Evolutionary conservation across 2,888 invertebrate genomes (phyloP).

Genomic region (Mellilla xanthometata): DNA sequence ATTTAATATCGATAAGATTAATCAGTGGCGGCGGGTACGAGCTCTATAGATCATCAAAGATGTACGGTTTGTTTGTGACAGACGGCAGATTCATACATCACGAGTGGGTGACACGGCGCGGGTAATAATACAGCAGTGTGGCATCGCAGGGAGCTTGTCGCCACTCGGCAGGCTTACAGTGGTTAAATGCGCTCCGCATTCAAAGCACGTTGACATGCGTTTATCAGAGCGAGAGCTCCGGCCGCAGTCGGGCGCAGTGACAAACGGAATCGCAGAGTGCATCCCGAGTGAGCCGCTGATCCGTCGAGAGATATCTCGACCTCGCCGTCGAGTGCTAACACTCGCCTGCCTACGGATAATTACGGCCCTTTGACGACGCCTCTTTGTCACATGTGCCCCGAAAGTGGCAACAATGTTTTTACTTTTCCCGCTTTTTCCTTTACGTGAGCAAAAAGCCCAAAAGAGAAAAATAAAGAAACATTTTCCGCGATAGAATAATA

Average conservation of each 20-base stretch:
- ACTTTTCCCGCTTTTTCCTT: constrained; percentile 34
- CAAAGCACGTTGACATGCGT: constrained; percentile 77
- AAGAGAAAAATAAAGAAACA: constrained; percentile 18
- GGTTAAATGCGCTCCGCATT: constrained; percentile 62
- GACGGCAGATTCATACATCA: constrained; percentile 29
- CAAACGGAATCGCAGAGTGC: constrained; percentile 81
- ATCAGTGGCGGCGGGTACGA: constrained; percentile 6
- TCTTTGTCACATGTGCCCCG: constrained; percentile 57
- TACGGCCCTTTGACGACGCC: constrained; percentile 71
- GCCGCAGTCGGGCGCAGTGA: constrained; percentile 70
- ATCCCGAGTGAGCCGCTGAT: constrained; percentile 78
- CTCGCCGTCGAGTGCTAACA: constrained; percentile 74
- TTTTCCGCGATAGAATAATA: constrained; percentile 17
- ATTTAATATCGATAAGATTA: constrained; percentile 1
- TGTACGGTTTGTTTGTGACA: constrained; percentile 22
- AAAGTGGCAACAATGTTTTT: constrained; percentile 60
- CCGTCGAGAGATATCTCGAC: constrained; percentile 77
- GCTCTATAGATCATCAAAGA: constrained; percentile 22
- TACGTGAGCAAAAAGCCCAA: constrained; percentile 20
- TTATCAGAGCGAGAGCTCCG: constrained; percentile 74
- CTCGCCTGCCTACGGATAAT: constrained; percentile 74
- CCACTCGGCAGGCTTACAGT: constrained; percentile 41
- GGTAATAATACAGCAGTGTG: constrained; percentile 25
- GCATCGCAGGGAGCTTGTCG: constrained; percentile 32
- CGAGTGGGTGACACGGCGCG: constrained; percentile 13